phyloP scores from a whole-genome alignment of 2,113 vertebrate species.

The Xenus cinereus region DNA sequence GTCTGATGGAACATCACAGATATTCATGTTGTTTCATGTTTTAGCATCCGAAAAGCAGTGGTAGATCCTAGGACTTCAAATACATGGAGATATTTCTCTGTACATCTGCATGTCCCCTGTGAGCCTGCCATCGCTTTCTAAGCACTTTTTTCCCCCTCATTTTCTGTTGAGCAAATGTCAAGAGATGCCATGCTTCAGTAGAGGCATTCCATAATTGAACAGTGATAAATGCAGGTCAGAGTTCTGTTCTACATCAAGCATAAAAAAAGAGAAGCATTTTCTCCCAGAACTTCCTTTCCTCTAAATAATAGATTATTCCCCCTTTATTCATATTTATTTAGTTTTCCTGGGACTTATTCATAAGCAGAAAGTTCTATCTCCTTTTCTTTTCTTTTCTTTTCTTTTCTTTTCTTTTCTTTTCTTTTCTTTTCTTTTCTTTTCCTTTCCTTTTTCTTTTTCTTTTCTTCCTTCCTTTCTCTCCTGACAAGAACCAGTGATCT shows the following conservation, averaged over 20 bases:
- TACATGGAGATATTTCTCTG: neutral
- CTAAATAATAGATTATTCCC: neutral
- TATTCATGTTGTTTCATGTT: neutral
- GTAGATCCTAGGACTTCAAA: neutral
- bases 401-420: too few species aligned
- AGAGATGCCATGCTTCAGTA: neutral
- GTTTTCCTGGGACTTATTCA: neutral
- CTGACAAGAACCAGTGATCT: neutral
- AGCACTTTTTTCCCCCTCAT: neutral
- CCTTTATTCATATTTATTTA: neutral
- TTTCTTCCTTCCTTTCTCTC: neutral
- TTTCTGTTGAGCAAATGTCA: neutral
- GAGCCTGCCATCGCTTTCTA: neutral
- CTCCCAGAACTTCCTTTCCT: neutral
- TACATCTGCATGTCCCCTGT: neutral
- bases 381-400: too few species aligned
- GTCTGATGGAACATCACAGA: neutral
- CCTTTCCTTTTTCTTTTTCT: too few species aligned
- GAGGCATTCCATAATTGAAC: neutral
- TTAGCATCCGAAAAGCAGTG: neutral
- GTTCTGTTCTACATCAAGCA: neutral
- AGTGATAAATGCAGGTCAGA: neutral
- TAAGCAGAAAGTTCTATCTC: neutral
- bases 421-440: rapidly evolving
- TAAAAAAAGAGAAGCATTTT: neutral